Percentiles rank a stretch among this genome's conserved stretches.
These are phyloP conservation scores for Limnephilus lunatus DNA, from an alignment of 2,888 invertebrate species.

Conservation along the genomic window DNA sequence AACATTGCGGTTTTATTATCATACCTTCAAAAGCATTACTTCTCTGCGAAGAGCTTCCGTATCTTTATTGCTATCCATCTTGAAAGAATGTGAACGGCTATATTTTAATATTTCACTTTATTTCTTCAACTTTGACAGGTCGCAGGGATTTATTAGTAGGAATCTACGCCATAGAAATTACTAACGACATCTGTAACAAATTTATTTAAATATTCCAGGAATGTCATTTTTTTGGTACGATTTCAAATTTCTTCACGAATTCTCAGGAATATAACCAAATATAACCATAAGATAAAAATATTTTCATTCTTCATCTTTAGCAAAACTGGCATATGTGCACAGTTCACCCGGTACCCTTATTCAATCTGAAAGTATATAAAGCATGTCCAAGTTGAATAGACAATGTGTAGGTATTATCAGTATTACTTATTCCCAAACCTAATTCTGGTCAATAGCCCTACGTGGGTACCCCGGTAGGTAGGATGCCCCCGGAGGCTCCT, in stretches of 20 bases:
- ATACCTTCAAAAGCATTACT: slow-evolving; percentile 51
- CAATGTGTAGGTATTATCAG: background rate
- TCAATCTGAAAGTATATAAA: background rate
- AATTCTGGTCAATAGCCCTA: background rate
- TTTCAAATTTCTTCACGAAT: background rate
- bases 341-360: background rate
- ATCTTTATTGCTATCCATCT: slow-evolving; percentile 39
- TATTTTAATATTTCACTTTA: slow-evolving; percentile 21
- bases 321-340: background rate
- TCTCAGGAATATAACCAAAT: too few relatives aligned
- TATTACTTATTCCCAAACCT: background rate
- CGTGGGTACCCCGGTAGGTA: background rate
- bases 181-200: slow-evolving; percentile 40
- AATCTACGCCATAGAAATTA: background rate
- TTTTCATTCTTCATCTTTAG: background rate
- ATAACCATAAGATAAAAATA: background rate
- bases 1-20: background rate
- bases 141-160: background rate
- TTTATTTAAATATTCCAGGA: too few relatives aligned
- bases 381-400: background rate
- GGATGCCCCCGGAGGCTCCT: background rate
- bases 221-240: background rate
- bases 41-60: slow-evolving; percentile 47
- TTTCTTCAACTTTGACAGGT: slow-evolving; percentile 43
- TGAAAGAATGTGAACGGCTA: background rate